A percentile compares a stretch with the other conserved stretches of the same genome.
These are phyloP conservation scores for Myrmophylax atrothorax DNA, from an alignment of 2,113 vertebrate genomes.

Conservation along the genomic window DNA sequence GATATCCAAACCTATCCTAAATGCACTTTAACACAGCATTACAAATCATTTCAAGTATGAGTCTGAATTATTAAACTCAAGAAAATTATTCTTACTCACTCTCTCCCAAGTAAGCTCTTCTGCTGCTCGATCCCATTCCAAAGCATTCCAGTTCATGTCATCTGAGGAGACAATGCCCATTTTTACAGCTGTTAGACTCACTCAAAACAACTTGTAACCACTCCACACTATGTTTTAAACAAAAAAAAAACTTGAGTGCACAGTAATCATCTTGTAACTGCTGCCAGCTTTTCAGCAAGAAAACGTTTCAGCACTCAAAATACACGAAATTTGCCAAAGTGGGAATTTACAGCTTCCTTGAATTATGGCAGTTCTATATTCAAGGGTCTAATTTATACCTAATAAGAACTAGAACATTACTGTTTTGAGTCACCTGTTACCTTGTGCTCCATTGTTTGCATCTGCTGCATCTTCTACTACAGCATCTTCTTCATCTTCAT, in stretches of 20 bases:
- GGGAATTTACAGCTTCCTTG: neutral
- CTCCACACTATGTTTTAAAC: neutral
- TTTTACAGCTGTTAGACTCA: neutral
- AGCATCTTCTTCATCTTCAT: conserved; percentile 90
- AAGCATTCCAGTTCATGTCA: conserved; percentile 97
- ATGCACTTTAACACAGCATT: neutral
- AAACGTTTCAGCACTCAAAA: neutral
- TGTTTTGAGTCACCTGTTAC: conserved; percentile 72
- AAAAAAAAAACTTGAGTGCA: neutral
- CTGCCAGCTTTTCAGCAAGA: neutral
- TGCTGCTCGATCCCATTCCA: conserved; percentile 96
- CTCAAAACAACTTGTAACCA: neutral
- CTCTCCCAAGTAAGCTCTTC: conserved; percentile 97
- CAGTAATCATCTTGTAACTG: neutral
- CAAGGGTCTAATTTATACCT: neutral
- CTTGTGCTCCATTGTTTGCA: conserved; percentile 90
- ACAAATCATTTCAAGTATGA: neutral
- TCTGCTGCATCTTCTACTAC: conserved; percentile 89
- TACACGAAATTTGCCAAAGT: neutral
- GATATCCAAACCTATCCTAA: neutral
- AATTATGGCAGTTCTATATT: neutral
- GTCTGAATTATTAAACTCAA: neutral
- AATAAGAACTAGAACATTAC: conserved; percentile 20
- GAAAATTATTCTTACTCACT: conserved; percentile 73
- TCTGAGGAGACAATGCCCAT: conserved; percentile 72